phyloP scores from a whole-genome alignment of 2,888 invertebrate genomes.

The Branchellion lobata region DNA sequence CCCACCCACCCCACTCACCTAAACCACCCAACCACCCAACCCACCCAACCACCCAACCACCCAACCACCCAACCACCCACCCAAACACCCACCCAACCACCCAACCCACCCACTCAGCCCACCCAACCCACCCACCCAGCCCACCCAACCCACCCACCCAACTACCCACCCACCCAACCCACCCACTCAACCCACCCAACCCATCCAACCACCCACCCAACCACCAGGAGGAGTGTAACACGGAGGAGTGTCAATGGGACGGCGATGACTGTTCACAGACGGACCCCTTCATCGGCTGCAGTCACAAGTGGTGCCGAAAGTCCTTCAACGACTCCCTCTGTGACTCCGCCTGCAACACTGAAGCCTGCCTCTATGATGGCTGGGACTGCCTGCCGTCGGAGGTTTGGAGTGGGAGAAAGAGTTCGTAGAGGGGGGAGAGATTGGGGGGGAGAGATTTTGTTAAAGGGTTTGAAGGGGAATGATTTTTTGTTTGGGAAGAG shows the following conservation, averaged over 20 bases:
- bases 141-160: no score
- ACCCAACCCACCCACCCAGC: no score
- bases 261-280: constrained; percentile 81
- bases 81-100: no score
- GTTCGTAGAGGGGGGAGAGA: no score
- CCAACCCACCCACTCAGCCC: no score
- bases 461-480: neutral
- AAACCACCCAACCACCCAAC: no score
- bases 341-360: constrained; percentile 86
- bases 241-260: constrained; percentile 86
- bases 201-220: constrained; percentile 21
- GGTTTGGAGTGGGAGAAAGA: neutral
- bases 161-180: no score
- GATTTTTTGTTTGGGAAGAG: no score
- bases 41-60: no score
- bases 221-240: constrained; percentile 78
- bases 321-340: constrained; percentile 87
- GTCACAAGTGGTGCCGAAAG: constrained; percentile 79
- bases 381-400: constrained; percentile 81
- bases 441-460: neutral
- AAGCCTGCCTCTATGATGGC: constrained; percentile 91
- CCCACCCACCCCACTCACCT: no score
- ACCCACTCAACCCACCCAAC: no score
- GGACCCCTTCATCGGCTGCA: constrained; percentile 90
- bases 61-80: no score